These are phyloP conservation scores for Keiferia lycopersicella DNA, from an alignment of 2,888 invertebrate species.

Conservation along the genomic window DNA sequence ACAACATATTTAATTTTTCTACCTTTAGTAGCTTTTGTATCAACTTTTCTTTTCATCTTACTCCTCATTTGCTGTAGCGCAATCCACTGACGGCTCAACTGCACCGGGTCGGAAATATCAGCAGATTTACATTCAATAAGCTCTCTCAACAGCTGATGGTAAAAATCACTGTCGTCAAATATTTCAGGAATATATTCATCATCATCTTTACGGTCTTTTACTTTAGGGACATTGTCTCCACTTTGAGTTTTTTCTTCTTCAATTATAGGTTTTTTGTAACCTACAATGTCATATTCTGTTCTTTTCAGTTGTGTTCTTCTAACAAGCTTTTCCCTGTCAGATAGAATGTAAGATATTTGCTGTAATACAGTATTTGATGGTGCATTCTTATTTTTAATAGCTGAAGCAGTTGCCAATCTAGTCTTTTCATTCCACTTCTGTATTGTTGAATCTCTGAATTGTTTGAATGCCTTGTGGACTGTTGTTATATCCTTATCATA, in stretches of 20 bases:
- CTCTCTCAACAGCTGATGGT: conserved; percentile 95
- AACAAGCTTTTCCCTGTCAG: conserved; percentile 88
- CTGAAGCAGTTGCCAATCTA: conserved; percentile 84
- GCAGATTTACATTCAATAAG: conserved; percentile 95
- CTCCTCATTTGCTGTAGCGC: conserved; percentile 94
- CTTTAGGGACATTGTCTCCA: conserved; percentile 41
- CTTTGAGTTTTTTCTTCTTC: conserved; percentile 41
- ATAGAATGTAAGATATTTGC: conserved; percentile 92
- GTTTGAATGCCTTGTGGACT: conserved; percentile 82
- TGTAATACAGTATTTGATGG: conserved; percentile 85
- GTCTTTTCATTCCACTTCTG: conserved; percentile 98
- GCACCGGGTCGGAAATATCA: conserved; percentile 90
- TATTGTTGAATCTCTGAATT: conserved; percentile 89
- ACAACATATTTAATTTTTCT: conserved; percentile 93
- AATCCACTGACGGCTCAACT: conserved; percentile 94
- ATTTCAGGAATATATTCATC: conserved; percentile 89
- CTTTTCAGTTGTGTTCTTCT: conserved; percentile 90
- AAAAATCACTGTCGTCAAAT: conserved; percentile 98
- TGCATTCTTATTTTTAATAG: conserved; percentile 81
- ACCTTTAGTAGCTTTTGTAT: conserved; percentile 97
- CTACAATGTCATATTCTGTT: conserved; percentile 86
- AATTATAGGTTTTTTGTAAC: conserved; percentile 64
- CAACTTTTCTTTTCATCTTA: conserved; percentile 95
- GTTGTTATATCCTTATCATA: conserved; percentile 81
- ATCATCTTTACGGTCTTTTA: conserved; percentile 60